Base-by-base conservation (phyloP, 2,113 vertebrate genomes). In the Tachysurus vachellii region DNA sequence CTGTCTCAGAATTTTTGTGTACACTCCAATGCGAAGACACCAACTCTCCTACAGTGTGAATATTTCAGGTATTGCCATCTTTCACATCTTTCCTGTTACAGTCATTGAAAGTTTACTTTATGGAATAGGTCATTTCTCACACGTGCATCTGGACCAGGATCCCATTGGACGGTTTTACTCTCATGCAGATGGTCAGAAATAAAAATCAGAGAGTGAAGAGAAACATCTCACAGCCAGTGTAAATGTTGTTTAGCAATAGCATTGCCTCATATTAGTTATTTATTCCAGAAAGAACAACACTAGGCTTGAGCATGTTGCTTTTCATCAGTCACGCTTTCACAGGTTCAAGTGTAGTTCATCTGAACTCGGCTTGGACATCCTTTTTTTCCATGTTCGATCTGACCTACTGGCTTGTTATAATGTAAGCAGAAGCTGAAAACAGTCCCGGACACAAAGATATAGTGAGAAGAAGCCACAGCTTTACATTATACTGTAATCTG, bases 181-280 rank as follows among this genome's bases (percentile, higher is more conserved):
- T 54, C 16, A 79, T 54, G 75, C n/a, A 54, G 50, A 76, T 76
- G 47, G 73, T 53, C 47, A n/a, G 73, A 76, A 79, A 79, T 28
- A 12, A 36, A 53, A 7, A 54, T 79, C 50, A 28, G 75, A 54
- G 50, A 17, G 50, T 26, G 54, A 76, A 50, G 11, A 23, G 6
- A 68, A 68, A 42, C 17, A 19, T 42, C 7, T 4, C 42, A 44
- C 71, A 47, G 42, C 26, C 73, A 53, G 23, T 14, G 23, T n/a
- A 44, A 31, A 50, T 17, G 50, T 47, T 54, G 16, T 77, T 77
- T 77, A 77, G 75, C 75, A 77, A 77, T 13, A 28, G 23, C 26
- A 77, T 16, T 54, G 75, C 75, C 50, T 79, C 26, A 28, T 54
- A 26, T 54, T 28, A 28, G 26, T 54, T 28, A 77, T 77, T 77